Conservation (phyloP, 2,797 vertebrate species). For the Myioborus miniatus region DNA sequence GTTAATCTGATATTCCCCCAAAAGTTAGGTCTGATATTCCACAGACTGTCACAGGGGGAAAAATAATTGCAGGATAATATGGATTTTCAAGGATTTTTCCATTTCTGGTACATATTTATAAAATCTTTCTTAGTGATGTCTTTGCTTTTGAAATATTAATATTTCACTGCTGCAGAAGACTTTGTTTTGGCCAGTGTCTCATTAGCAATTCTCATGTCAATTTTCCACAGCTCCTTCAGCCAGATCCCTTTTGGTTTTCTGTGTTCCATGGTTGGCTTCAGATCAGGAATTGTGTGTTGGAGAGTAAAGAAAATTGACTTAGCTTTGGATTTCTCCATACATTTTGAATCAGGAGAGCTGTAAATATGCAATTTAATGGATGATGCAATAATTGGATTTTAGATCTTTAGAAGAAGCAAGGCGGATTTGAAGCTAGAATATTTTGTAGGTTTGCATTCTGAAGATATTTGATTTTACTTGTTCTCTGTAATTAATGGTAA, state of each 20-base stretch:
- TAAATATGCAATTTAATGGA: neutral
- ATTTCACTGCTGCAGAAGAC: neutral
- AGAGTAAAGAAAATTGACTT: neutral
- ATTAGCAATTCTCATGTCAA: neutral
- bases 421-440: neutral
- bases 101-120: neutral
- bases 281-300: neutral
- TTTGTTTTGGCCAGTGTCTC: neutral
- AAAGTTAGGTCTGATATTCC: neutral
- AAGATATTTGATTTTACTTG: neutral
- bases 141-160: neutral
- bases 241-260: neutral
- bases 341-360: neutral
- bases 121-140: neutral
- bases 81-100: neutral
- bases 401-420: neutral
- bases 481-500: neutral
- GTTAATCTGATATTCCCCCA: neutral
- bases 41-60: accelerated
- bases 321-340: neutral
- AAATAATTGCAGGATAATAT: accelerated
- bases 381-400: neutral
- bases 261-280: neutral
- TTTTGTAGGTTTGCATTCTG: neutral
- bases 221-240: neutral